phyloP scores from a whole-genome alignment of 2,797 vertebrate species.

The Erpetoichthys calabaricus region DNA sequence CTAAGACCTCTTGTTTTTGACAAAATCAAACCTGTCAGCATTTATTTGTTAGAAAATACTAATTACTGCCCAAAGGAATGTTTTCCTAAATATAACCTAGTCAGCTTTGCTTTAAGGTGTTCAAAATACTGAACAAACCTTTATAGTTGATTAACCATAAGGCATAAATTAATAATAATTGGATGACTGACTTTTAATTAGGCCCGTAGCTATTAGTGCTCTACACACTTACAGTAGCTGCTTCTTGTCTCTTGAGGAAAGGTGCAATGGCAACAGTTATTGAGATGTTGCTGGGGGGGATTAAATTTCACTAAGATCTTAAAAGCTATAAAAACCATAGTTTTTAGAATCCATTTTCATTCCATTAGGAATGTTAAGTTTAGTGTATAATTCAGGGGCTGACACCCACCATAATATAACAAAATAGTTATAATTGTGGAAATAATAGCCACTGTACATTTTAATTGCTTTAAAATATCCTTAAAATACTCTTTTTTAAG shows the following conservation, averaged over 20 bases:
- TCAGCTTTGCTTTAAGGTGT: constrained; percentile 31
- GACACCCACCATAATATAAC: no score
- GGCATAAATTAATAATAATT: constrained; percentile 56
- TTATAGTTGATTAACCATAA: constrained; percentile 50
- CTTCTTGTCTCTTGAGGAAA: neutral
- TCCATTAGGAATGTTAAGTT: no score
- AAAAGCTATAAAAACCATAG: no score
- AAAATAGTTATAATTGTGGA: no score
- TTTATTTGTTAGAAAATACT: constrained; percentile 45
- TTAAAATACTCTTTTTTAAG: no score
- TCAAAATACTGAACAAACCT: constrained; percentile 23
- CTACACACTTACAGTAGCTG: constrained; percentile 12
- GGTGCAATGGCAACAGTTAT: no score
- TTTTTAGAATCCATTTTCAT: no score
- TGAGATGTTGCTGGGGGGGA: no score
- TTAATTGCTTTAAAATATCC: no score
- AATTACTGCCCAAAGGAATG: constrained; percentile 54
- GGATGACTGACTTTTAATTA: constrained; percentile 35
- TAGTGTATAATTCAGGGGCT: no score
- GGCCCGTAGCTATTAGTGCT: constrained; percentile 33
- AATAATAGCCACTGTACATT: no score
- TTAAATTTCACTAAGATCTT: no score
- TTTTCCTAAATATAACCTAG: constrained; percentile 54
- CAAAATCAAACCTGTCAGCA: constrained; percentile 33
- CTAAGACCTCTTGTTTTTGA: constrained; percentile 29